Base-by-base conservation (phyloP, 2,113 vertebrate genomes). In the Crocuta crocuta region DNA sequence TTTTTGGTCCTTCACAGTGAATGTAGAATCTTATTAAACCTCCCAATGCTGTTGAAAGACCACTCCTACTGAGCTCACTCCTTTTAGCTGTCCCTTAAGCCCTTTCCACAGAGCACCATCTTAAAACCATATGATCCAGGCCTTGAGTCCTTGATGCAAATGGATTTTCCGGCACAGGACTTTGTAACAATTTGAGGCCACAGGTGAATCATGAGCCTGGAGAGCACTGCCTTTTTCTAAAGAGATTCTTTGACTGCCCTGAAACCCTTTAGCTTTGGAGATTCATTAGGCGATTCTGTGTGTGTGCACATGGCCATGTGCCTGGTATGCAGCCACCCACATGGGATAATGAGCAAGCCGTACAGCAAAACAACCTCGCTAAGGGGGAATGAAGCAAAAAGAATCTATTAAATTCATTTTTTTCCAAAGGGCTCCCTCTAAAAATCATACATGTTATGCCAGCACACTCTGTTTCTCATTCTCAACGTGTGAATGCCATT, bases 401-500 rank as follows among this genome's bases (percentile, higher is more conserved):
- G 1, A 84, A 95, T 92, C 16, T 80, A 93, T 95, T 95, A 94
- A 88, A 95, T 95, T 97, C 31, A 73, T 95, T 96, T 96, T 94
- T 65, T 97, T 97, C 98, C 98, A 94, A 3, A 24, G 78, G 66
- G 39, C 55, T 98, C 17, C 66, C 12, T 3, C 98, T 97, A 97
- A 96, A 98, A 98, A 97, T 35, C 74, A 55, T 50, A 73, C 39
- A 66, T 79, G 53, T 96, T 97, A 90, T 93, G 74, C 85, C 93
- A 92, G 90, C 45, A 24, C 93, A 95, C 90, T 95, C 95, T 73
- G 28, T 70, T 87, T 97, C 85, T 87, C 71, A 45, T 97, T 95
- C 93, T 94, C 83, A 74, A 48, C 76, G 98, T 91, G 70, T 80
- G 76, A 93, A 80, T 83, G 84, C 21, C 91, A n/a, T 94, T 97